Percentiles rank a stretch among this genome's conserved stretches.
phyloP scores from a whole-genome alignment of 2,113 vertebrate species.

The Lanius collurio region DNA sequence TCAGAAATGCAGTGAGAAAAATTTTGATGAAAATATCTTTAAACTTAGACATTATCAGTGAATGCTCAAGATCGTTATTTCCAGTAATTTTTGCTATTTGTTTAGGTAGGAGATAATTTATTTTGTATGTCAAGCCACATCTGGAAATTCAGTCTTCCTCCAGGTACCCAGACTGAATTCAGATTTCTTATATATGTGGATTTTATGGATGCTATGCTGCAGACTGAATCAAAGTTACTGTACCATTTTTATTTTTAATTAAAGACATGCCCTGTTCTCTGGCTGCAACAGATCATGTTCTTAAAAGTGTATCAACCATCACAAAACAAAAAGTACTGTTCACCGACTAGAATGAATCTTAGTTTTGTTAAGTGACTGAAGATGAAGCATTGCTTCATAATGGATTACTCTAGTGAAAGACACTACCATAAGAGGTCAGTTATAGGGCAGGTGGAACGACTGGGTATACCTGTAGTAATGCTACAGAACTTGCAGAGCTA shows the following conservation, averaged over 20 bases:
- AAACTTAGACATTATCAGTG: neutral
- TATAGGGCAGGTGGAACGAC: neutral
- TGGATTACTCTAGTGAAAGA: neutral
- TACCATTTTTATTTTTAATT: neutral
- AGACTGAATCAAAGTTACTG: neutral
- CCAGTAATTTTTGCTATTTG: neutral
- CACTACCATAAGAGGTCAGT: neutral
- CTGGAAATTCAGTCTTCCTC: neutral
- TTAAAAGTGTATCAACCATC: neutral
- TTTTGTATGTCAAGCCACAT: neutral
- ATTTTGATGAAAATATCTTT: neutral
- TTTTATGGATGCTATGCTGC: neutral
- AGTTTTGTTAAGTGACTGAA: neutral
- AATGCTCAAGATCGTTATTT: neutral
- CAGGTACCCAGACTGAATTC: neutral
- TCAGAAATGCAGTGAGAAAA: neutral
- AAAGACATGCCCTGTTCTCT: neutral
- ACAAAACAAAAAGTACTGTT: neutral
- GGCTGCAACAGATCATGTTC: neutral
- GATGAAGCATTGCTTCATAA: neutral
- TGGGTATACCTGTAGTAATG: neutral
- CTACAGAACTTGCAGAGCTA: neutral
- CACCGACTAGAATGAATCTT: neutral
- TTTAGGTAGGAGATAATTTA: neutral
- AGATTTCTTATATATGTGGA: neutral